Evolutionary conservation across 2,888 invertebrate species (phyloP).

Genomic region (Pterostichus niger): DNA sequence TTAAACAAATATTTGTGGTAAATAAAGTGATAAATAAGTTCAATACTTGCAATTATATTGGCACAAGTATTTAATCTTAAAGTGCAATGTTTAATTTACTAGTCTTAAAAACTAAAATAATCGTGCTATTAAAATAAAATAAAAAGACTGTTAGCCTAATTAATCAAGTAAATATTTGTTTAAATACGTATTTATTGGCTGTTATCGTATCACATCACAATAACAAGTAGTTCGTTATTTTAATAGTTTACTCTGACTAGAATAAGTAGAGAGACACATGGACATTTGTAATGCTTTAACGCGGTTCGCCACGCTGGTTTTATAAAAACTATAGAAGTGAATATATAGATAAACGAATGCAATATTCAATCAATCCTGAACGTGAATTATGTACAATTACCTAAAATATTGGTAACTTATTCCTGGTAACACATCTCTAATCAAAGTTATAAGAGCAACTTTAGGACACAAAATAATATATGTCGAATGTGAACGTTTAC

Average conservation of each 20-base stretch:
- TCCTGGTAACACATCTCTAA: neutral
- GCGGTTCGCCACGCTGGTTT: slow-evolving; percentile 8
- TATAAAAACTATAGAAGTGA: slow-evolving; percentile 11
- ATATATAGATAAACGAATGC: slow-evolving; percentile 14
- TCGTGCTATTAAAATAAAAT: too few species aligned
- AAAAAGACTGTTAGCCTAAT: too few species aligned
- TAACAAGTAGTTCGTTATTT: slow-evolving; percentile 14
- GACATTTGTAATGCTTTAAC: slow-evolving; percentile 34
- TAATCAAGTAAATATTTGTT: neutral
- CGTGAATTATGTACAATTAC: neutral
- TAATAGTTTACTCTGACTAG: slow-evolving; percentile 48
- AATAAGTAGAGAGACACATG: slow-evolving; percentile 34
- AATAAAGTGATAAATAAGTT: slow-evolving; percentile 5
- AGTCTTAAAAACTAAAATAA: too few species aligned
- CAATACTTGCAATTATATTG: neutral
- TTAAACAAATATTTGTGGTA: slow-evolving; percentile 17
- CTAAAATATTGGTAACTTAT: slow-evolving; percentile 20
- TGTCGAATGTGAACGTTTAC: slow-evolving; percentile 33
- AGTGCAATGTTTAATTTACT: neutral
- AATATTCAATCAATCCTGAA: slow-evolving; percentile 16
- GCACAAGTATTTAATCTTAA: neutral
- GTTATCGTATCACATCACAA: slow-evolving; percentile 46
- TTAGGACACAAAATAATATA: slow-evolving; percentile 24
- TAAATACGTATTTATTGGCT: slow-evolving; percentile 43
- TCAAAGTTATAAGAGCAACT: slow-evolving; percentile 15